Conservation (phyloP, 1,140 invertebrate genomes). For the Plodia interpunctella region DNA sequence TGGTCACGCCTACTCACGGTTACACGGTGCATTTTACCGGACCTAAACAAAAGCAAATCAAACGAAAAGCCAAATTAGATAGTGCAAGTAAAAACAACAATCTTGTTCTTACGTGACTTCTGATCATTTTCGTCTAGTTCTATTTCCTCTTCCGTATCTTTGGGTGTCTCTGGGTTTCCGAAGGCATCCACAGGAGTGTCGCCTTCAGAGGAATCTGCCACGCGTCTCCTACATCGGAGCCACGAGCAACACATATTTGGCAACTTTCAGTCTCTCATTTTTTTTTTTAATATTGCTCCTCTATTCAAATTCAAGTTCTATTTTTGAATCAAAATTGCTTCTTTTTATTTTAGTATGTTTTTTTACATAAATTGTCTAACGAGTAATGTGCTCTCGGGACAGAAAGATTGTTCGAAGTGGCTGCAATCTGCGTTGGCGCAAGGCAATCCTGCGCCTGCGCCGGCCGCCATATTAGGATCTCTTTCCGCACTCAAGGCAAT, state of each 20-base stretch:
- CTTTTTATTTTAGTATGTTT: constrained; percentile 25
- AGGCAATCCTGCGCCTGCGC: constrained; percentile 60
- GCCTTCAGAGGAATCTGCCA: constrained; percentile 49
- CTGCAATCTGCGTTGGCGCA: constrained; percentile 58
- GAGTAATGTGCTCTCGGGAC: constrained; percentile 37
- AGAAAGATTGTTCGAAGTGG: constrained; percentile 52
- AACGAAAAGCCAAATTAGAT: constrained; percentile 29
- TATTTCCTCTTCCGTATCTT: constrained; percentile 24
- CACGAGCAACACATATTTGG: constrained; percentile 68
- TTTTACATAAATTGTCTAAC: constrained; percentile 13
- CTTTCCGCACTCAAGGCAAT: constrained; percentile 70
- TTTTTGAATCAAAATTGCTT: too few relatives aligned
- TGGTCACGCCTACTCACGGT: too few relatives aligned
- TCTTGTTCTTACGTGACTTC: constrained; percentile 57
- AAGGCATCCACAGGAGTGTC: constrained; percentile 44
- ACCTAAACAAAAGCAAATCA: constrained; percentile 24
- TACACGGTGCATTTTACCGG: neutral
- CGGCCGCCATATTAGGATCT: constrained; percentile 66
- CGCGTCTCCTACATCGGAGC: constrained; percentile 57
- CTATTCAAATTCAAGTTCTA: too few relatives aligned
- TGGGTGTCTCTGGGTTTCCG: constrained; percentile 38
- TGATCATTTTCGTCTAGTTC: constrained; percentile 28
- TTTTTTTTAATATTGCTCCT: constrained; percentile 12
- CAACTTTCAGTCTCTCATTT: constrained; percentile 33
- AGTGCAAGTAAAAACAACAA: constrained; percentile 28